Evolutionary conservation across 2,888 invertebrate species (phyloP).

Genomic region (Noctua fimbriata): DNA sequence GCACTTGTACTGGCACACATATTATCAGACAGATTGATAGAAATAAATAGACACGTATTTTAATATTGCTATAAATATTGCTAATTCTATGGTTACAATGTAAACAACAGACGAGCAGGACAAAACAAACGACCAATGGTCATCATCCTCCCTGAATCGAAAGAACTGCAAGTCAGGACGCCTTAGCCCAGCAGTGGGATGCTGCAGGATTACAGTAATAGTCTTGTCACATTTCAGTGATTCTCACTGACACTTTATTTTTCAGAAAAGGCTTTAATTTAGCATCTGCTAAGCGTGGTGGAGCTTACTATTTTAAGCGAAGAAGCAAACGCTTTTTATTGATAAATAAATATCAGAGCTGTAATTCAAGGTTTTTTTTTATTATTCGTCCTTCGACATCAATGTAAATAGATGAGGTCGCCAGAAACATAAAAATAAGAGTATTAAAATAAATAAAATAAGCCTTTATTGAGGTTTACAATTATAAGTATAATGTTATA

Average conservation of each 20-base stretch:
- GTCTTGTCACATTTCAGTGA: neutral
- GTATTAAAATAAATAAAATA: no score
- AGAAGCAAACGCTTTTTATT: neutral
- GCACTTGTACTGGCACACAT: neutral
- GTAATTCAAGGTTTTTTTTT: neutral
- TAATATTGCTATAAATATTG: neutral
- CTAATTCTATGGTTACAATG: neutral
- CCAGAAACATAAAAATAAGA: neutral
- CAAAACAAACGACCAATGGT: no score
- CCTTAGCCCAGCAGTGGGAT: neutral
- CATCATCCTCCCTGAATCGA: neutral
- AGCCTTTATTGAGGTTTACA: no score
- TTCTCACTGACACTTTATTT: neutral
- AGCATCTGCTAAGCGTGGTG: neutral
- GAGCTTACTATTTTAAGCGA: neutral
- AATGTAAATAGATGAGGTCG: neutral
- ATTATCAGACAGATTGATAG: neutral
- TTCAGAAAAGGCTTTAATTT: neutral
- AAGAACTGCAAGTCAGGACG: neutral
- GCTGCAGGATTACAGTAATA: neutral
- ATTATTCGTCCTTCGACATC: neutral
- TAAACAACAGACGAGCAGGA: neutral
- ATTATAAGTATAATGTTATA: no score
- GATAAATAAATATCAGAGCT: neutral
- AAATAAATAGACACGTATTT: neutral